A percentile compares a stretch with the other conserved stretches of the same genome.
Evolutionary conservation across 2,113 vertebrate genomes (phyloP).

Genomic region (Oxygymnocypris stewartii): DNA sequence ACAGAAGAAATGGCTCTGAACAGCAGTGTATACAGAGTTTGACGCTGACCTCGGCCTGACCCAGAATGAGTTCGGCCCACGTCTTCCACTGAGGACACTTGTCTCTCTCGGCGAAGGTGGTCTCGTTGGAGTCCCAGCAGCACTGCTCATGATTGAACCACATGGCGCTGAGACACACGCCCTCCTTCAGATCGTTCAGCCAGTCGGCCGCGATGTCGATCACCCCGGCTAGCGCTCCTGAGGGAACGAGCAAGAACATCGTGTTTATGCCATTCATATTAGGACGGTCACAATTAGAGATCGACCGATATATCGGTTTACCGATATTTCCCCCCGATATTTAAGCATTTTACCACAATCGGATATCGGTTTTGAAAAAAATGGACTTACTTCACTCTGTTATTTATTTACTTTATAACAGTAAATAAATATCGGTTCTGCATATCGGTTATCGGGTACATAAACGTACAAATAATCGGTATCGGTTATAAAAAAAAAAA

Average conservation of each 20-base stretch:
- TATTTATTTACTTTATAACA: no score
- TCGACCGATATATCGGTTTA: no score
- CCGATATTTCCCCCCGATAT: no score
- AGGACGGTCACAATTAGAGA: no score
- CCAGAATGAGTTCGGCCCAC: constrained; percentile 97
- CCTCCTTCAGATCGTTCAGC: constrained; percentile 98
- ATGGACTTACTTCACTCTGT: no score
- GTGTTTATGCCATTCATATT: background rate
- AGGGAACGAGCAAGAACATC: background rate
- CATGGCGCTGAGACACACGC: constrained; percentile 92
- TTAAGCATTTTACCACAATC: no score
- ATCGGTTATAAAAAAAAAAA: no score
- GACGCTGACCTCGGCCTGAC: constrained; percentile 88
- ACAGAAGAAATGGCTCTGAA: background rate
- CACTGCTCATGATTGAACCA: constrained; percentile 99
- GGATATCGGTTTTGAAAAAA: no score
- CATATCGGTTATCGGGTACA: no score
- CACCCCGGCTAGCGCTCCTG: constrained; percentile 95
- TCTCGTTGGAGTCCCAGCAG: constrained; percentile 96
- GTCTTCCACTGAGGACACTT: constrained; percentile 98
- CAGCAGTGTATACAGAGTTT: background rate
- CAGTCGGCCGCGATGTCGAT: constrained; percentile 98
- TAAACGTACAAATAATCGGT: no score
- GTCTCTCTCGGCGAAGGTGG: constrained; percentile 95
- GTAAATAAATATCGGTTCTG: no score